A percentile compares a stretch with the other conserved stretches of the same genome.
These are phyloP conservation scores for Orthonyx spaldingii DNA, from an alignment of 2,113 vertebrate genomes.

Conservation along the genomic window DNA sequence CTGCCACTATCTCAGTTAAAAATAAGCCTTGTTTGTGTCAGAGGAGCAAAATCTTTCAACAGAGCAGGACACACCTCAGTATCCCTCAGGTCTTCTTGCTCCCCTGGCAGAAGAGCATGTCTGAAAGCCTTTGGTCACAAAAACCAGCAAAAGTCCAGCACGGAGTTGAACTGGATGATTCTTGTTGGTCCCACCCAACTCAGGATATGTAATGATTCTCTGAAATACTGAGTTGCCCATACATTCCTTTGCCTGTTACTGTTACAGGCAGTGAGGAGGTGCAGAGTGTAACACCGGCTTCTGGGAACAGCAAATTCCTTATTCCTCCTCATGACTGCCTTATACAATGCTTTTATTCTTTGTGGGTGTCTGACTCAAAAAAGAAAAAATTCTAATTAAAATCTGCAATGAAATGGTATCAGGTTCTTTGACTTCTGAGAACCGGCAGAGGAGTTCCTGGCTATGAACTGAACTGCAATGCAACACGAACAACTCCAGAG, in stretches of 20 bases:
- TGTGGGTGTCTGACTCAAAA: neutral
- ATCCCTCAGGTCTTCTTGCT: neutral
- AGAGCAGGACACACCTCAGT: neutral
- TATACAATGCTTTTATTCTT: neutral
- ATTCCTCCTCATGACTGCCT: neutral
- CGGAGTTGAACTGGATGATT: fast-evolving
- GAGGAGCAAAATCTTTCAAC: neutral
- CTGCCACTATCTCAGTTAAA: neutral
- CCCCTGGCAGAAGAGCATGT: neutral
- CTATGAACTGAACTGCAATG: neutral
- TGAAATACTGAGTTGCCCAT: neutral
- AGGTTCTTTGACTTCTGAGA: neutral
- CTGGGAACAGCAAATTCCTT: neutral
- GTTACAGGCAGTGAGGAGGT: neutral
- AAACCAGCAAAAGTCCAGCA: too few relatives aligned
- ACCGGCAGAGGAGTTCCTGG: neutral
- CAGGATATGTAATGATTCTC: neutral
- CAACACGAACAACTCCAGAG: neutral
- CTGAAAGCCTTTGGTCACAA: neutral
- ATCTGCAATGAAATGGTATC: neutral
- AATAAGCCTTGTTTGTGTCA: neutral
- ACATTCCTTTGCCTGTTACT: fast-evolving
- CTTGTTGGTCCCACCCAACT: fast-evolving
- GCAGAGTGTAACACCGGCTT: neutral
- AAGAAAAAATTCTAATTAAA: neutral